These are phyloP conservation scores for Otus sunia DNA, from an alignment of 2,113 vertebrate species.

Conservation along the genomic window DNA sequence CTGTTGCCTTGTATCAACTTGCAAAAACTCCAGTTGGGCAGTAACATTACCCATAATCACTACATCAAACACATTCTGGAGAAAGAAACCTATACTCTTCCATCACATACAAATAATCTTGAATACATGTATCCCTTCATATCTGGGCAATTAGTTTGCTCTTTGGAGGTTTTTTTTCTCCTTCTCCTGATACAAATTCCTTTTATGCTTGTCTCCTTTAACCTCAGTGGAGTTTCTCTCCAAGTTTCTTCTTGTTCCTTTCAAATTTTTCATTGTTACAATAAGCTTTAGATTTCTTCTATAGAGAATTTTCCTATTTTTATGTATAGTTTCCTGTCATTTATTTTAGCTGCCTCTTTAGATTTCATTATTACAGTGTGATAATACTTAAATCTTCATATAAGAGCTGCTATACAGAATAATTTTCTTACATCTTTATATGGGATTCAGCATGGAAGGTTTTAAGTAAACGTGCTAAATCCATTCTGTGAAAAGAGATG, in stretches of 20 bases:
- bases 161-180: neutral
- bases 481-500: neutral
- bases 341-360: neutral
- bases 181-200: neutral
- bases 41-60: neutral
- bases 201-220: neutral
- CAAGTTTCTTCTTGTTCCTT: neutral
- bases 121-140: neutral
- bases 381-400: neutral
- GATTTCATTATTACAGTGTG: neutral
- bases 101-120: neutral
- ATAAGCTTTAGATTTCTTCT: neutral
- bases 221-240: neutral
- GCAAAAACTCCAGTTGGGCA: neutral
- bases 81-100: neutral
- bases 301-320: neutral
- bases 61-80: neutral
- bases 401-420: neutral
- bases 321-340: neutral
- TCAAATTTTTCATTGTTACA: neutral
- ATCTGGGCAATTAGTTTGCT: neutral
- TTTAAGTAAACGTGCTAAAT: slow-evolving; percentile 10
- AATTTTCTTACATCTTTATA: neutral
- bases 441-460: neutral
- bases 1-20: neutral